A percentile compares a stretch with the other conserved stretches of the same genome.
Conservation (phyloP, 2,113 vertebrate genomes). For the Recurvirostra avosetta region DNA sequence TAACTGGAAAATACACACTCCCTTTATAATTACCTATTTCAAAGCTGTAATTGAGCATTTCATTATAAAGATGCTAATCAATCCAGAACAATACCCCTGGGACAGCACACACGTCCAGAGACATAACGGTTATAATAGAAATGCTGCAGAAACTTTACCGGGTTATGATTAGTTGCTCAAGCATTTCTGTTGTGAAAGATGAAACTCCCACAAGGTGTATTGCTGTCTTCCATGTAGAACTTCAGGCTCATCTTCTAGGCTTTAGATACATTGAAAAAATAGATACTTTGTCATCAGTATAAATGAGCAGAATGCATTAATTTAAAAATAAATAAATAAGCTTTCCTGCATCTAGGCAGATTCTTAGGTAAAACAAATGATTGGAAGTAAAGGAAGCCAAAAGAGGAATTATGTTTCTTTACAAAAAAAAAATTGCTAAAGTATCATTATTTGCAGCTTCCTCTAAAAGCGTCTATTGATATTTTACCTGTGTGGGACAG, state of each 20-base stretch:
- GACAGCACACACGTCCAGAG: conserved; percentile 4
- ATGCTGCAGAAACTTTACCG: background rate
- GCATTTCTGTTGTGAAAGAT: conserved; percentile 26
- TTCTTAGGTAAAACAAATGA: background rate
- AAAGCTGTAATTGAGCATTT: conserved; percentile 60
- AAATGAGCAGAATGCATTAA: background rate
- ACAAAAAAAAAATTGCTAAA: background rate
- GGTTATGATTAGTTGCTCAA: conserved; percentile 10
- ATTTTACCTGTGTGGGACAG: background rate
- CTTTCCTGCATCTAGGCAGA: background rate
- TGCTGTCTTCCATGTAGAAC: background rate
- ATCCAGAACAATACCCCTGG: conserved; percentile 48
- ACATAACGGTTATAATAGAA: background rate
- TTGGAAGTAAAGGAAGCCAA: background rate
- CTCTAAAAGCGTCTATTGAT: background rate
- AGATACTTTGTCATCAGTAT: background rate
- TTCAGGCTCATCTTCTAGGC: background rate
- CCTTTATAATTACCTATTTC: conserved; percentile 62
- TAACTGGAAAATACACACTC: conserved; percentile 36
- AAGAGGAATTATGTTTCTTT: background rate
- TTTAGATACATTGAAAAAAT: background rate
- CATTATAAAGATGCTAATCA: conserved; percentile 40
- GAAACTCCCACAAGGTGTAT: background rate
- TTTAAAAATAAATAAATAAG: background rate
- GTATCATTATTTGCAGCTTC: background rate